A percentile compares a stretch with the other conserved stretches of the same genome.
Conservation (phyloP, 2,113 vertebrate genomes). For the Andinoacara biseriatus region DNA sequence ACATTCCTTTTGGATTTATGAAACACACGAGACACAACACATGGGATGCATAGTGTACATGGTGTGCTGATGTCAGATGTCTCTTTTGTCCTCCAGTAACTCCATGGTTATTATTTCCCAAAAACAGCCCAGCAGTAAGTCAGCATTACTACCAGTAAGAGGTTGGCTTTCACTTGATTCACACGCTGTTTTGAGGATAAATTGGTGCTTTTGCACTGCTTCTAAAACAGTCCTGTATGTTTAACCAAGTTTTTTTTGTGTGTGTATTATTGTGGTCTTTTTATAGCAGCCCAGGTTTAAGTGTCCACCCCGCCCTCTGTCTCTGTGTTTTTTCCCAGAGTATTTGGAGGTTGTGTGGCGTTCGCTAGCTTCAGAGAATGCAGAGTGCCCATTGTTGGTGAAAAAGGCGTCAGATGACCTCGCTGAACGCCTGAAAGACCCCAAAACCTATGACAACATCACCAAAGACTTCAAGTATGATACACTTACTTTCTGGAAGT, state of each 20-base stretch:
- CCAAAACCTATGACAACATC: conserved; percentile 72
- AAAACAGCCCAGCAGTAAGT: conserved; percentile 13
- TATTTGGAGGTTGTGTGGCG: conserved; percentile 78
- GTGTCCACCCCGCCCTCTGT: conserved; percentile 10
- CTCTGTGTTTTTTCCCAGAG: conserved; percentile 53
- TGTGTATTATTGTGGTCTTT: conserved; percentile 25
- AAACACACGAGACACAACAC: conserved; percentile 18
- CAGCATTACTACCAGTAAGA: conserved; percentile 18
- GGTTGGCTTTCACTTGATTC: not conserved
- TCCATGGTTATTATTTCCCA: conserved; percentile 16
- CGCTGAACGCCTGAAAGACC: conserved; percentile 61
- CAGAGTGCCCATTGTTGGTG: conserved; percentile 68
- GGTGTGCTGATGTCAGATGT: not conserved
- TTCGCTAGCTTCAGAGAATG: conserved; percentile 64
- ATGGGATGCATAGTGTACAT: not conserved
- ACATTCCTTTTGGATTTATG: not conserved
- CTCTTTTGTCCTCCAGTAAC: not conserved
- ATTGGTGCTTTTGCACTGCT: not conserved
- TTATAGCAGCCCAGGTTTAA: conserved; percentile 33
- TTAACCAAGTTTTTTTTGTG: not conserved
- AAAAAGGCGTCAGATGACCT: conserved; percentile 72
- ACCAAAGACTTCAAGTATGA: conserved; percentile 78
- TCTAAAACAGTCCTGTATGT: conserved; percentile 22
- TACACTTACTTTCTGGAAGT: not conserved
- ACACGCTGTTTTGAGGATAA: not conserved